Evolutionary conservation across 1,140 invertebrate genomes (phyloP), one percentile per base, ranked within the genome.

Genomic region (Charaxes varanes): DNA sequence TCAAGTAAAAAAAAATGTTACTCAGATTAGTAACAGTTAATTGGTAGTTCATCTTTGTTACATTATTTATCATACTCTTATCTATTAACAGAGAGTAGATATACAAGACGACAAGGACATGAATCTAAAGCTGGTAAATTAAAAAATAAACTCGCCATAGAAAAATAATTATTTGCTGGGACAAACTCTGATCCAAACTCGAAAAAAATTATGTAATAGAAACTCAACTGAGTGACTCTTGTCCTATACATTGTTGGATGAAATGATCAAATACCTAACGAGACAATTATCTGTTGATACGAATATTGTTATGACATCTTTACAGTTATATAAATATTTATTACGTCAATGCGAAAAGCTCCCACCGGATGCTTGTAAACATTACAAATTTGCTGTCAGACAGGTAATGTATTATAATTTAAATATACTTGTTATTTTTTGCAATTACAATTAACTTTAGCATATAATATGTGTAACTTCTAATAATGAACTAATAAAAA

Each of bases 361-460:
- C 43, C 79, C 79, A 24, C 65, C 72, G 12, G 74, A 80, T 48
- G 79, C 79, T 57, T 80, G 76, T 79, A 79, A 79, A 79, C 62
- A 80, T 71, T 80, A 83, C 35, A 83, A 80, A 60, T 83, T 83
- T 49, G 62, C 70, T 43, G 53, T 83, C 17, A 79, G 71, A 58
- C 79, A 83, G 70, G 78, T 82, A 64, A 33, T 22, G 8, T 6
- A 18, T 8, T 17, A 42, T 6, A 11, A 26, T 12, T 26, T 10
- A 22, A 26, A 18, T 26, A 3, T 21, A 21, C 10, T 18, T 34
- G 24, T 6, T 17, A n/a, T 19, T 11, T 27, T 13, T 10, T 14
- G 4, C 5, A n/a, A 21, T 22, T n/a, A n/a, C n/a, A n/a, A n/a
- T n/a, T n/a, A n/a, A n/a, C n/a, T n/a, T n/a, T n/a, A n/a, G n/a